Evolutionary conservation across 2,113 vertebrate species (phyloP), one percentile per base, ranked within the genome.

Genomic region (Macrotis lagotis): DNA sequence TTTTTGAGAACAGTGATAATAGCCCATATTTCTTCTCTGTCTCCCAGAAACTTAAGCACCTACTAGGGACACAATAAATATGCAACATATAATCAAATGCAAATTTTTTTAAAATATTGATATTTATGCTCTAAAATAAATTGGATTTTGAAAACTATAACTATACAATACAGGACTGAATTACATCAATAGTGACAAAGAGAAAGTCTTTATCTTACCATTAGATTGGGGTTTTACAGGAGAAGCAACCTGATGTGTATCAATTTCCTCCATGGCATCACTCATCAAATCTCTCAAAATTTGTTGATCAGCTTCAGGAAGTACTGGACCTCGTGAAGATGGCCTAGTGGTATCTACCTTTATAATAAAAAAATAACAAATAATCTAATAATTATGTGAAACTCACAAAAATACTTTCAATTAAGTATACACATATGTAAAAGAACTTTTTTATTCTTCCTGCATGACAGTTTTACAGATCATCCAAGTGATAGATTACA

Each of bases 281-380:
- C 99, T 99, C 99, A 99, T 99, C 97, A 99, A 98, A 97, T 99
- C 99, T 59, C 99, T 99, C 96, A 99, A 96, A 94, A 99, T 99
- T 97, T 99, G 99, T 95, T 99, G 99, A 93, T 99, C 99, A 2
- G 99, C 99, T 96, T 99, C 99, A 51, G 99, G 99, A 0, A 99
- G 99, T 25, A 98, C 96, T 0, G 98, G 97, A 2, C 98, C 98
- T 0, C 98, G 99, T 91, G 99, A 98, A 44, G 99, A 95, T 0
- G 98, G 97, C 0, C 97, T 97, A 0, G 98, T 97, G 50, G 98
- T 95, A 83, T 99, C 99, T 90, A 96, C 96, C 99, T 99, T 97
- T 24, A 98, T 66, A 31, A 59, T 16, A 74, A 44, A 14, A 44
- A 14, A 74, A 74, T 19, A 12, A 53, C 94, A 97, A 49, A 97